Evolutionary conservation across 2,797 vertebrate species (phyloP).

Genomic region (Mastacembelus armatus): DNA sequence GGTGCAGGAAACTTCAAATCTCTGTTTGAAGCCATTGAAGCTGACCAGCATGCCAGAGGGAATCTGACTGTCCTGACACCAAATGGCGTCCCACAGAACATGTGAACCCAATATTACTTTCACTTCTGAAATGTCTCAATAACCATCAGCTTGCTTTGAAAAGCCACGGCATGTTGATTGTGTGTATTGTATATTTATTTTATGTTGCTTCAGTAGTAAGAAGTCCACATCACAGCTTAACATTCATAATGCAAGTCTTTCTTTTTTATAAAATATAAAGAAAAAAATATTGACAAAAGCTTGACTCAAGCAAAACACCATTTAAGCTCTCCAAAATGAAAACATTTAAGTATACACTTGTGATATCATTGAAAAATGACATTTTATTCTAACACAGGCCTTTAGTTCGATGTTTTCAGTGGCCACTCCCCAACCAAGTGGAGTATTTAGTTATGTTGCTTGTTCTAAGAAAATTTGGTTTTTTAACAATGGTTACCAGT

Average conservation of each 20-base stretch:
- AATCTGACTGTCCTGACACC: conserved; percentile 90
- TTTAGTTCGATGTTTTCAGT: not conserved
- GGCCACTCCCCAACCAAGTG: too few relatives aligned
- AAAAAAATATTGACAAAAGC: conserved; percentile 52
- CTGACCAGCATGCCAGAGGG: conserved; percentile 90
- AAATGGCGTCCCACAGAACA: conserved; percentile 78
- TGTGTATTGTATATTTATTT: conserved; percentile 15
- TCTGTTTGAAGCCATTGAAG: conserved; percentile 95
- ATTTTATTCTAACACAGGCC: not conserved
- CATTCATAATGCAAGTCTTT: conserved; percentile 4
- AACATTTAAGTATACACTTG: conserved; percentile 82
- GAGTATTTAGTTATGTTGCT: too few relatives aligned
- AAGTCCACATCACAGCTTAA: conserved; percentile 10
- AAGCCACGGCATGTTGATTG: conserved; percentile 1
- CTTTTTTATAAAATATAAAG: conserved; percentile 28
- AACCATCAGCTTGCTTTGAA: conserved; percentile 5
- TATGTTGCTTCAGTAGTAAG: conserved; percentile 16
- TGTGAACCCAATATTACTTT: conserved; percentile 61
- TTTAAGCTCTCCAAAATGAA: conserved; percentile 85
- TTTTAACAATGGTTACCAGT: not conserved
- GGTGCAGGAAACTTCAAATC: conserved; percentile 98
- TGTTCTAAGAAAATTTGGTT: not conserved
- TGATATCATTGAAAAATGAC: conserved; percentile 86
- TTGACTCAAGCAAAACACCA: conserved; percentile 89
- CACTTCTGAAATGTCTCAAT: not conserved